phyloP scores from a whole-genome alignment of 1,140 invertebrate genomes.

The Aphaenogaster floridana region DNA sequence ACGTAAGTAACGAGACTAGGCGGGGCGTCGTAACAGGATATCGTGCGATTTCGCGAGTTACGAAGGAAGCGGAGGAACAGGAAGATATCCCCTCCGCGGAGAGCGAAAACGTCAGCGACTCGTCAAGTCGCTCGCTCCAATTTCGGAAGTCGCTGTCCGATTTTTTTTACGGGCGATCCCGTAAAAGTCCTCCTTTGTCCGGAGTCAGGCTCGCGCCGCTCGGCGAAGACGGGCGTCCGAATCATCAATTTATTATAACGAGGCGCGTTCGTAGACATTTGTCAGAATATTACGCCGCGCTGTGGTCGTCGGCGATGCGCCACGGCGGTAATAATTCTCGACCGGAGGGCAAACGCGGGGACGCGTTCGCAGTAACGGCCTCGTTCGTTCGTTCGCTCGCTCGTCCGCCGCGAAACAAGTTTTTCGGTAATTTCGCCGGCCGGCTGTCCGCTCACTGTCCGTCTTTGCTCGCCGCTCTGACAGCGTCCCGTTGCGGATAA shows the following conservation, averaged over 20 bases:
- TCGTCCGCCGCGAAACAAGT: slow-evolving; percentile 62
- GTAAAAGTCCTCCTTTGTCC: slow-evolving; percentile 16
- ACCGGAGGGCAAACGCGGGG: slow-evolving; percentile 51
- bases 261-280: slow-evolving; percentile 58
- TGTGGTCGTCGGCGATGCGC: slow-evolving; percentile 55
- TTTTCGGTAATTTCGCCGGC: slow-evolving; percentile 64
- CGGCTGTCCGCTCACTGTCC: slow-evolving; percentile 31
- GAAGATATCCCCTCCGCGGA: not conserved
- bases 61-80: too few species aligned
- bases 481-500: slow-evolving; percentile 62
- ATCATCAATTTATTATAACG: slow-evolving; percentile 65
- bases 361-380: slow-evolving; percentile 39
- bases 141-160: not conserved
- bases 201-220: slow-evolving; percentile 7
- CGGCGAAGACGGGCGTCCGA: slow-evolving; percentile 24
- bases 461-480: slow-evolving; percentile 46
- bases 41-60: not conserved
- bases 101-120: not conserved
- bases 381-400: slow-evolving; percentile 47
- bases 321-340: slow-evolving; percentile 62
- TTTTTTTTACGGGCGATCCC: not conserved
- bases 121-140: not conserved
- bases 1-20: slow-evolving; percentile 23
- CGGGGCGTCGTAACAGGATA: not conserved
- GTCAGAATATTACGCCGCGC: slow-evolving; percentile 61